phyloP scores from a whole-genome alignment of 2,888 invertebrate genomes.

The Petrolisthes manimaculis region DNA sequence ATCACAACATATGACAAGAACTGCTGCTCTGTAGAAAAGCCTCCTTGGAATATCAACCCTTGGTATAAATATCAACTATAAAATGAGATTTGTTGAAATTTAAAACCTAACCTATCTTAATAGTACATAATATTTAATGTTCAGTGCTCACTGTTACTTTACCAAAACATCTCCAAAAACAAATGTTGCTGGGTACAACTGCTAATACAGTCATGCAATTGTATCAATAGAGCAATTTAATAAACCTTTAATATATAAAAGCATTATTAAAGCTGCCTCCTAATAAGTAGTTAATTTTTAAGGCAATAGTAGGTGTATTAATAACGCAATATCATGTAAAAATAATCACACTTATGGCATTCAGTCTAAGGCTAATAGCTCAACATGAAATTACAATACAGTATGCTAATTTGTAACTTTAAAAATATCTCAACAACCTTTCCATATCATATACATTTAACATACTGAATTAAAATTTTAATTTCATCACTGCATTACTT shows the following conservation, averaged over 20 bases:
- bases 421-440: conserved; percentile 42
- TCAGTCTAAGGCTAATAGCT: conserved; percentile 9
- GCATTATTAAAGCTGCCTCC: conserved; percentile 38
- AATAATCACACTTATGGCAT: conserved; percentile 33
- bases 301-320: conserved; percentile 45
- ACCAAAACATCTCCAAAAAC: conserved; percentile 2
- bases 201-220: conserved; percentile 10
- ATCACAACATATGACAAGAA: conserved; percentile 41
- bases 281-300: conserved; percentile 40
- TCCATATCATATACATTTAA: conserved; percentile 1
- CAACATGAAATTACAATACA: neutral
- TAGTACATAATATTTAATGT: neutral
- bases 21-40: conserved; percentile 33
- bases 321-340: conserved; percentile 29
- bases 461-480: conserved; percentile 18
- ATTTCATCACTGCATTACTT: neutral
- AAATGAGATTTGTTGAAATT: conserved; percentile 36
- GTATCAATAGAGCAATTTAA: neutral
- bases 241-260: conserved; percentile 28
- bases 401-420: conserved; percentile 24
- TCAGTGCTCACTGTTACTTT: neutral
- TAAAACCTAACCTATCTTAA: neutral
- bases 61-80: conserved; percentile 51
- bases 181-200: conserved; percentile 12
- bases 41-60: conserved; percentile 42